Percentiles rank a stretch among this genome's conserved stretches.
phyloP scores from a whole-genome alignment of 2,113 vertebrate genomes.

The Calidris pygmaea region DNA sequence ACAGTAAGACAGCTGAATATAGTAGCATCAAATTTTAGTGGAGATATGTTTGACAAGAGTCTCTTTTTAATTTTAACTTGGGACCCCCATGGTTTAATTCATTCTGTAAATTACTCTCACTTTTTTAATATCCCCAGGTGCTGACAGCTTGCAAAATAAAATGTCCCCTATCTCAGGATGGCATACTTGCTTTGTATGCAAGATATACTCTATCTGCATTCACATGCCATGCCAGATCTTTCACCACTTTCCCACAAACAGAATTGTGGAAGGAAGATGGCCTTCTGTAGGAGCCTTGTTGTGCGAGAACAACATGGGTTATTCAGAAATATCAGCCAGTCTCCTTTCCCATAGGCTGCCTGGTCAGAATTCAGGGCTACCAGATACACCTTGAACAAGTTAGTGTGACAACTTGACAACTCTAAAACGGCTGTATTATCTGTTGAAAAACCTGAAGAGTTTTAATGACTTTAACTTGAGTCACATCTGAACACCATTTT shows the following conservation, averaged over 20 bases:
- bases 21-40: neutral
- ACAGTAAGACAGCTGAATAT: neutral
- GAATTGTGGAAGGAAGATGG: neutral
- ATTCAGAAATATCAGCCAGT: neutral
- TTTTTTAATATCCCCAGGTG: neutral
- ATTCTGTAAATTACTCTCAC: neutral
- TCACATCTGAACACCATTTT: neutral
- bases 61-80: neutral
- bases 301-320: neutral
- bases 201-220: neutral
- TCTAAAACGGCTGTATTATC: neutral
- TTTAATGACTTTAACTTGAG: neutral
- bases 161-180: neutral
- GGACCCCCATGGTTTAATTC: neutral
- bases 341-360: neutral
- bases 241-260: neutral
- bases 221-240: neutral
- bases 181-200: neutral
- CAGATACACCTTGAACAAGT: neutral
- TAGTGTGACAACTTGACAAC: rapidly evolving
- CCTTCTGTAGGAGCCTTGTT: neutral
- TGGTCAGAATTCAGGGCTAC: neutral
- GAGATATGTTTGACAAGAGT: neutral
- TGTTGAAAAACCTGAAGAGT: neutral
- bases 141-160: neutral